Base-by-base conservation (phyloP, 2,888 invertebrate genomes). In the Hirudinaria manillensis region DNA sequence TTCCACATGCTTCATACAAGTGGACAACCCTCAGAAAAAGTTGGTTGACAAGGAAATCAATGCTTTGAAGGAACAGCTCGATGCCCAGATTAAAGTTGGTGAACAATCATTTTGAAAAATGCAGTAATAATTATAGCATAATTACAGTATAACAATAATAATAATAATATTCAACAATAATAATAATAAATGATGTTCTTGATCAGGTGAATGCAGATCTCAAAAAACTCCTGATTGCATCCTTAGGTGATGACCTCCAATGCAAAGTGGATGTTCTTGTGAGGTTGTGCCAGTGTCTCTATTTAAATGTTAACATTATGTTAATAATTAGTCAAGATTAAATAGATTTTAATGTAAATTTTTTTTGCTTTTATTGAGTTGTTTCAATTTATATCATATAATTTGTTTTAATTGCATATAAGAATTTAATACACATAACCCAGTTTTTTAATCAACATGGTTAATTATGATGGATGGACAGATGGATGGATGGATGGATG, bases 231-330 rank as follows among this genome's bases (percentile, higher is more conserved):
- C 85, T 96, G 75, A 94, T 97, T 7, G 95, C 96, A 13, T 94
- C 95, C 21, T 92, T 97, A 80, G 96, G 95, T 10, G 96, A 95
- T 86, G 96, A 96, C 86, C 88, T 96, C 75, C 91, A 95, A 85
- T 90, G 90, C 1, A 90, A 91, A 83, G 93, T 97, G 3, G 93
- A 95, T 83, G 90, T 92, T 77, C 87, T 97, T 38, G 94, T 93
- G 21, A 93, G 94, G 86, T 84, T 67, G 65, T 13, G 68, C 1
- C 19, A 7, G 6, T 1, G 32, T 27, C 29, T 68, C 2, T 24
- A 4, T 3, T 4, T 45, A 45, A n/a, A n/a, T n/a, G n/a, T n/a
- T n/a, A n/a, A n/a, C n/a, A n/a, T n/a, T n/a, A n/a, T n/a, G n/a
- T n/a, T n/a, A n/a, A n/a, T n/a, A n/a, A n/a, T n/a, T n/a, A n/a